Percentiles rank a stretch among this genome's conserved stretches.
Conservation (phyloP, 2,113 vertebrate species). For the Blennius ocellaris region DNA sequence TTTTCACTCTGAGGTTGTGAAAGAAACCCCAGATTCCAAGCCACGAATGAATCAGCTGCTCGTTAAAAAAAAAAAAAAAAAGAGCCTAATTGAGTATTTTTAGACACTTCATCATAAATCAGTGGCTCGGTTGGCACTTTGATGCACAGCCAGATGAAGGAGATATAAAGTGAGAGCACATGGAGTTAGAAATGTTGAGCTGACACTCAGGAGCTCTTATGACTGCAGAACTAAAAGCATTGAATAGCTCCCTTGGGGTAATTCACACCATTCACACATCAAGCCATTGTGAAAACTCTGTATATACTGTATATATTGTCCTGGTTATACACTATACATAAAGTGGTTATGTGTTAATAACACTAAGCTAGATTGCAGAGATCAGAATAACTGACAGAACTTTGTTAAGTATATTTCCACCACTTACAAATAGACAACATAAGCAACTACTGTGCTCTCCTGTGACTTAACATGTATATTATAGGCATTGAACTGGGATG, state of each 20-base stretch:
- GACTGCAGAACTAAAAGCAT: neutral
- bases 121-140: neutral
- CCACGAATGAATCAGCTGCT: constrained; percentile 14
- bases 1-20: neutral
- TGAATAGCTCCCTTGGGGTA: neutral
- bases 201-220: neutral
- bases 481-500: neutral
- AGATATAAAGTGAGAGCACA: neutral
- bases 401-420: neutral
- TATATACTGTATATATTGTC: too few species aligned
- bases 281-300: too few species aligned
- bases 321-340: too few species aligned
- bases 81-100: constrained; percentile 15
- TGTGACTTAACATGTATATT: neutral
- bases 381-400: neutral
- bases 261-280: too few species aligned
- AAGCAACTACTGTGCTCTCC: neutral
- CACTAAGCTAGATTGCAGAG: too few species aligned
- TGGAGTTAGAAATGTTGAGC: neutral
- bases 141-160: neutral
- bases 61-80: neutral
- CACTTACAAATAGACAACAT: neutral
- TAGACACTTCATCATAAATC: neutral
- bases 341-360: too few species aligned
- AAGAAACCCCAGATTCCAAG: neutral